Base-by-base conservation (phyloP, 1,140 invertebrate species). In the Bombus balteatus region DNA sequence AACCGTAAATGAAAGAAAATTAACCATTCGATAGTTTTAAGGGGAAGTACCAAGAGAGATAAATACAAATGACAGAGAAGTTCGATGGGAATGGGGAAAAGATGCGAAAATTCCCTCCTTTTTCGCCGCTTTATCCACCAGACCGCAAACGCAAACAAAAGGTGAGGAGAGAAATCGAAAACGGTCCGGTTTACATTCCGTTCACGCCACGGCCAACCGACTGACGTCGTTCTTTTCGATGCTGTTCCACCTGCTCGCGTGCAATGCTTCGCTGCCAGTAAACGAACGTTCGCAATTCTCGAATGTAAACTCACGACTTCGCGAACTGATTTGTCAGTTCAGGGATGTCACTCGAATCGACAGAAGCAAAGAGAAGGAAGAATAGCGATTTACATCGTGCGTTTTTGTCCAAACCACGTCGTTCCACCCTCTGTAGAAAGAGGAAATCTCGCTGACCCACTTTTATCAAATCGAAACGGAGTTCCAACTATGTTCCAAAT, bases 121-220 rank as follows among this genome's bases (percentile, higher is more conserved):
- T 77, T 22, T 2, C 39, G 37, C 34, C 22, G 41, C 32, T 70
- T 70, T 66, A n/a, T 66, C 73, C 18, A 9, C 37, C 15, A 59
- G 25, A 37, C 43, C 39, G n/a, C 37, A 13, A 57, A 71, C 32
- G 83, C 37, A 65, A 85, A 59, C 76, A 72, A 59, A 9, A n/a
- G 32, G 6, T n/a, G 9, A 47, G 22, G 8, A n/a, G 9, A 28
- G 65, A 39, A 28, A 39, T 12, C 15, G 25, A 53, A 43, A 32
- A 57, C 28, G 74, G 71, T 79, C 71, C 68, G 83, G 88, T 92
- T 93, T 91, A 87, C 89, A 92, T 92, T 93, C 92, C 83, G 83
- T 82, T 86, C 84, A 83, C 82, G 77, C 57, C 28, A n/a, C 28
- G 18, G n/a, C 22, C 43, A 28, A 59, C 43, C 43, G 37, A 25